Base-by-base conservation (phyloP, 2,797 vertebrate genomes). In the Danionella dracula region DNA sequence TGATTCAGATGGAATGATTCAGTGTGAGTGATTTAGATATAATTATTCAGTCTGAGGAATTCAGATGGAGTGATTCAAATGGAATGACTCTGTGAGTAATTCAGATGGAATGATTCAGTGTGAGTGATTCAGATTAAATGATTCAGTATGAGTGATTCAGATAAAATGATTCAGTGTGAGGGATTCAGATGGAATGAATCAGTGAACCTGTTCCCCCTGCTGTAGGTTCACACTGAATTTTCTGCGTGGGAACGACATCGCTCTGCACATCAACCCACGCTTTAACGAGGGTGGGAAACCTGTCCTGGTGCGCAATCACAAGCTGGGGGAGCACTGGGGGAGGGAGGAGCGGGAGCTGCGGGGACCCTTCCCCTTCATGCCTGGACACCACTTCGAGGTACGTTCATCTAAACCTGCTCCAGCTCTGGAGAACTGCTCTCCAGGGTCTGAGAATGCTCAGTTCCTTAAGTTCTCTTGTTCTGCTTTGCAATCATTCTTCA, bases 201-300 rank as follows among this genome's bases (percentile, higher is more conserved):
- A 13, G 4, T 4, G 40, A 5, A 49, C 48, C 60, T 20, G 11
- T 37, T 72, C 9, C 40, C 23, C 31, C 10, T 6, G 2, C 27
- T 2, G 37, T 68, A 91, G 90, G 87, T 90, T 91, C 77, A 91
- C 89, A 0, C 76, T 91, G 37, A 89, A 91, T 78, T 90, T 91
- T 38, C 82, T 89, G 60, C 85, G 82, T 66, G 90, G 89, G 37
- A 88, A 86, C 9, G 88, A 91, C 76, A 90, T 90, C 5, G 87
- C 86, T 32, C 81, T 91, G 40, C 90, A 91, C 73, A 83, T 90
- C 73, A 91, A 91, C 82, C 85, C 89, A 1, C 89, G 90, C 50
- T 90, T 91, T 81, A 82, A 7, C 1, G 90, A 91, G 12, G 80
- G 70, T 0, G 86, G 85, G 2, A 90, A 87, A 44, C 86, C 85